Conservation (phyloP, 30 jellyfish, hydroid and myxozoan genomes). For the Turritopsis rubra region DNA sequence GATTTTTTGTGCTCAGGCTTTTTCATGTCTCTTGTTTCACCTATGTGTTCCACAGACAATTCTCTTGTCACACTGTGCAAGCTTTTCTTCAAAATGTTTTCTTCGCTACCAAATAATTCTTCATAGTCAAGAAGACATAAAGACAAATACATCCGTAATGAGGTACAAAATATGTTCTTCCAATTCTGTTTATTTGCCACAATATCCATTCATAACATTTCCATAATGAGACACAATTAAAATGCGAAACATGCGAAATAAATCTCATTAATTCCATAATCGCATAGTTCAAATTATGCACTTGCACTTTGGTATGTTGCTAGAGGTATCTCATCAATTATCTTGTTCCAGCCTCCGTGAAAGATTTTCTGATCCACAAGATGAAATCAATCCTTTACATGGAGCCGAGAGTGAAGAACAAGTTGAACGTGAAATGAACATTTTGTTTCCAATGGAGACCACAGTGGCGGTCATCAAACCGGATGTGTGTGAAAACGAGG, state of each 20-base stretch:
- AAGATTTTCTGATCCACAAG: slow-evolving; percentile 75
- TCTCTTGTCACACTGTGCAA: too few species aligned
- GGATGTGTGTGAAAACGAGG: slow-evolving; percentile 55
- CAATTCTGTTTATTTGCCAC: background rate
- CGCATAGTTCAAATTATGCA: too few species aligned
- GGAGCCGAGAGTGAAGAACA: slow-evolving; percentile 77
- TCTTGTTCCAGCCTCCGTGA: slow-evolving; percentile 53
- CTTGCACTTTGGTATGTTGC: too few species aligned
- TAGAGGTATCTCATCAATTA: too few species aligned
- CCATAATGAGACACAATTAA: too few species aligned
- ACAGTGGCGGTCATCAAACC: slow-evolving; percentile 95
- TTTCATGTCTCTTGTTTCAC: background rate
- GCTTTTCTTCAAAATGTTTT: too few species aligned
- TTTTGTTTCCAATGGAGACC: slow-evolving; percentile 70
- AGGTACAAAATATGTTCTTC: background rate
- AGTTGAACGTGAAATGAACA: slow-evolving; percentile 57
- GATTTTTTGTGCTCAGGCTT: background rate
- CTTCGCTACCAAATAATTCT: too few species aligned
- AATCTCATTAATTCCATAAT: too few species aligned
- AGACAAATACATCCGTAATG: background rate
- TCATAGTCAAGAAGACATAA: background rate
- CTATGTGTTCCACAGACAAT: too few species aligned
- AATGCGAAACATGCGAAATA: too few species aligned
- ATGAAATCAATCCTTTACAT: slow-evolving; percentile 63
- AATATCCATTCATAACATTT: too few species aligned